Evolutionary conservation across 2,797 vertebrate genomes (phyloP), one percentile per base, ranked within the genome.

Genomic region (Bradypodion ventrale): DNA sequence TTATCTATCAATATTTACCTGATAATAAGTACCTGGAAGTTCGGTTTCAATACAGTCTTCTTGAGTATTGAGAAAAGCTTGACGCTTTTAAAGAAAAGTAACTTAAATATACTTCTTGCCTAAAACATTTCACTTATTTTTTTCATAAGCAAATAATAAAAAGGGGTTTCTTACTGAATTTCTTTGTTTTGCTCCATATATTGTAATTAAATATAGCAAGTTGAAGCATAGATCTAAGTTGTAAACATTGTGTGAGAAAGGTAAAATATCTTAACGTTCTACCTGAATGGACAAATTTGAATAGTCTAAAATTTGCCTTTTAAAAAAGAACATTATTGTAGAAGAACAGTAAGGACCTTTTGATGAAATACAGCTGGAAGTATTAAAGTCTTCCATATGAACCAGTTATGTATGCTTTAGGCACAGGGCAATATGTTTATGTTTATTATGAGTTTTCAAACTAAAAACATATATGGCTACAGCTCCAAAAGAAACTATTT

Each of bases 121-220:
- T 44, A 13, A 80, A 90, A 10, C 32, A 44, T 78, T 82, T 85
- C 65, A 25, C 60, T 84, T 83, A 56, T 29, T 59, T 65, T 56
- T 27, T 65, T 25, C 56, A 37, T 73, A 44, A 80, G 32, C 12
- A 13, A 63, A 52, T 73, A 78, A 72, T 35, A 25, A 85, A 70
- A 84, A 70, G 19, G 23, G 15, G 59, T 40, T 82, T 1, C 8
- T 19, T 16, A 27, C 13, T 29, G 81, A 62, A 85, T 42, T 79
- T 2, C 79, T 5, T 70, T 86, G 0, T 37, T 3, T 56, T 74
- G 7, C 52, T 78, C 4, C 10, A 8, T 13, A n/a, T 7, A 1
- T 46, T 49, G n/a, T 74, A 16, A 59, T 68, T 83, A 69, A 74
- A 56, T 68, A 15, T 59, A 42, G 32, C 21, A n/a, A 16, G 35